phyloP scores from a whole-genome alignment of 2,888 invertebrate genomes.

The Hermodice carunculata region DNA sequence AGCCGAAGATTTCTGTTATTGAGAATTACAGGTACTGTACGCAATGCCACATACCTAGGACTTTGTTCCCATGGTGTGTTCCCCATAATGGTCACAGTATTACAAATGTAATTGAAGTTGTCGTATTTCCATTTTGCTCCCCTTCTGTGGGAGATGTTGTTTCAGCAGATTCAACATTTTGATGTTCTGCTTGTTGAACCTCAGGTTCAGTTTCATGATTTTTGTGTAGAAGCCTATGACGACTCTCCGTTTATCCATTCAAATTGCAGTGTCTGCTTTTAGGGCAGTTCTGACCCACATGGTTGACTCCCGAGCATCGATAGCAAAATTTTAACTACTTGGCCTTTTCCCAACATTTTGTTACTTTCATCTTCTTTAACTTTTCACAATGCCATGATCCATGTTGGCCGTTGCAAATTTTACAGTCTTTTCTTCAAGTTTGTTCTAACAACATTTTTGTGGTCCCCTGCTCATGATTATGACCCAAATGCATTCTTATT shows the following conservation, averaged over 20 bases:
- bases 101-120: not conserved
- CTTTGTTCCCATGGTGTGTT: not conserved
- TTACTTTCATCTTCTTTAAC: conserved; percentile 9
- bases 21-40: conserved; percentile 3
- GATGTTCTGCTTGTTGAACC: not conserved
- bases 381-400: conserved; percentile 16
- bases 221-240: conserved; percentile 18
- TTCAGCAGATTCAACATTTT: not conserved
- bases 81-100: not conserved
- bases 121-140: not conserved
- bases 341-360: conserved; percentile 22
- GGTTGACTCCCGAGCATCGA: conserved; percentile 16
- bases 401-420: not conserved
- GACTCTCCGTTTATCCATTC: conserved; percentile 12
- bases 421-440: not conserved
- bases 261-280: conserved; percentile 8
- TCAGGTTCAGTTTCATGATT: not conserved
- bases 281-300: conserved; percentile 6
- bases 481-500: not conserved
- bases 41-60: not conserved
- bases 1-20: not conserved
- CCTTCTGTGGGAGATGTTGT: not conserved
- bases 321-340: conserved; percentile 12
- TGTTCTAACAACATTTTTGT: not conserved
- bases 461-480: not conserved